Evolutionary conservation across 2,797 vertebrate species (phyloP).

Genomic region (Florisuga fusca): DNA sequence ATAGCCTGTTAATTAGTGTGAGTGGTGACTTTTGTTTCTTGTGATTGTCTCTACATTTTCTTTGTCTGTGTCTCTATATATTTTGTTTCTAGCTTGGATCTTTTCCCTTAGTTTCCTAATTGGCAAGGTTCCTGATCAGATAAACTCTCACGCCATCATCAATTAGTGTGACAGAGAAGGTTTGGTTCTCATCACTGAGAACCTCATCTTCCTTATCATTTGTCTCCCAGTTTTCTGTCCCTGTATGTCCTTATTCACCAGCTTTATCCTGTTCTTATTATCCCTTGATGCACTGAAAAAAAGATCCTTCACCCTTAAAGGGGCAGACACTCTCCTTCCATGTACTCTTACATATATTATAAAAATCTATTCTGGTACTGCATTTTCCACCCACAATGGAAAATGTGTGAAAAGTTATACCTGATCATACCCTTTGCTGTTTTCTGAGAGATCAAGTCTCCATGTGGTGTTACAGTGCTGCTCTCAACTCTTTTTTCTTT

Average conservation of each 20-base stretch:
- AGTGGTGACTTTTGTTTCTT: background rate
- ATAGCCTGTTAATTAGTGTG: background rate
- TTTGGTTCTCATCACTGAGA: background rate
- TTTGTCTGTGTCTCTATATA: background rate
- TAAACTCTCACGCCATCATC: background rate
- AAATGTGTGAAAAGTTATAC: background rate
- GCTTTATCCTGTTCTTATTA: background rate
- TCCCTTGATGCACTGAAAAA: background rate
- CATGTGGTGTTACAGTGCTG: background rate
- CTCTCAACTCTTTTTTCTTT: background rate
- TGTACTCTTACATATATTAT: background rate
- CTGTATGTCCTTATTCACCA: background rate
- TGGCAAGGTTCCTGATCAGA: background rate
- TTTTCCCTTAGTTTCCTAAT: background rate
- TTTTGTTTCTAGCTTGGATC: background rate
- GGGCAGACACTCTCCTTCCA: background rate
- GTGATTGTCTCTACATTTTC: background rate
- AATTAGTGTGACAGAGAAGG: background rate
- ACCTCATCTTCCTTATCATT: fast-evolving
- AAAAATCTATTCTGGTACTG: background rate
- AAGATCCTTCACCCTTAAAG: background rate
- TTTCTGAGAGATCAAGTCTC: background rate
- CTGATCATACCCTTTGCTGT: background rate
- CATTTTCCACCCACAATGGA: background rate
- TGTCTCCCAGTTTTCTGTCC: background rate